Conservation (phyloP, 2,888 invertebrate species). For the Drosophila limbata region DNA sequence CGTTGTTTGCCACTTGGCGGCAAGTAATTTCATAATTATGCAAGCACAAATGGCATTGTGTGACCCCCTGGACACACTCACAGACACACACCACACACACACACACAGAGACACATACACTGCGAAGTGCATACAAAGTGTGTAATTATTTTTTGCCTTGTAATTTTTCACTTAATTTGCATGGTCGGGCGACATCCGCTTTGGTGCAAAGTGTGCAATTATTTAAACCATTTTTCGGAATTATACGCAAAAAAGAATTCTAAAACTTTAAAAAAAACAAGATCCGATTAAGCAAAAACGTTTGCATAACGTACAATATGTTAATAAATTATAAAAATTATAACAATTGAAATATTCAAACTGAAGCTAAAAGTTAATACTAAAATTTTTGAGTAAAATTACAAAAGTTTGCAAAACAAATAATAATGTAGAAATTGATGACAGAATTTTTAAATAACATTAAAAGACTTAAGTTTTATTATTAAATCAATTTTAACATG, state of each 20-base stretch:
- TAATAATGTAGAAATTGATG: too few relatives aligned
- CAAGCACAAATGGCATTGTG: slow-evolving; percentile 72
- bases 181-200: slow-evolving; percentile 70
- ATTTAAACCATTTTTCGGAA: slow-evolving; percentile 47
- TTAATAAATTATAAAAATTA: not conserved
- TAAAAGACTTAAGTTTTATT: too few relatives aligned
- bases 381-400: too few relatives aligned
- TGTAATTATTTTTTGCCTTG: slow-evolving; percentile 70
- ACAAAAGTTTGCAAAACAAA: too few relatives aligned
- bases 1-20: slow-evolving; percentile 73
- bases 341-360: too few relatives aligned
- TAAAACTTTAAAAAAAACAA: slow-evolving; percentile 19
- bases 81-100: slow-evolving; percentile 11
- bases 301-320: not conserved
- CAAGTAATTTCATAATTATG: slow-evolving; percentile 79
- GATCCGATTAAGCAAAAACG: not conserved
- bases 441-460: too few relatives aligned
- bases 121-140: slow-evolving; percentile 58
- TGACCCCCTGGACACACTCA: slow-evolving; percentile 52
- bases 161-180: slow-evolving; percentile 77
- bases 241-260: slow-evolving; percentile 7
- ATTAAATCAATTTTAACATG: too few relatives aligned
- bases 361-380: too few relatives aligned
- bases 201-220: slow-evolving; percentile 61
- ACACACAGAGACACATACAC: slow-evolving; percentile 9